Percentiles rank a stretch among this genome's conserved stretches.
Conservation (phyloP, 2,888 invertebrate species). For the Lacanobia wlatinum region DNA sequence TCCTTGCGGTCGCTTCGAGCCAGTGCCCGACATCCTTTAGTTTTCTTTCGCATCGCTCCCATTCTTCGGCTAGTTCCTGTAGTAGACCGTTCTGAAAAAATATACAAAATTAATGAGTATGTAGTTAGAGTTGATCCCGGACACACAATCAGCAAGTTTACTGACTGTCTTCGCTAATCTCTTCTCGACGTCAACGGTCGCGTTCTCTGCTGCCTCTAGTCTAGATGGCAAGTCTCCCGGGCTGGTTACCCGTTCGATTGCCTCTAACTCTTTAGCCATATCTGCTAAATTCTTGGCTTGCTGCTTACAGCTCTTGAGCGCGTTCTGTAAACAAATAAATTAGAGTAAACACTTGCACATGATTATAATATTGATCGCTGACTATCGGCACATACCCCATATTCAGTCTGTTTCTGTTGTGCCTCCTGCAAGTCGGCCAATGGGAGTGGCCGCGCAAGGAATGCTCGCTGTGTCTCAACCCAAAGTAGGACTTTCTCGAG, state of each 20-base stretch:
- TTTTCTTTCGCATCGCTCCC: conserved; percentile 98
- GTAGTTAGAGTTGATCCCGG: background rate
- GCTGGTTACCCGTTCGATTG: conserved; percentile 95
- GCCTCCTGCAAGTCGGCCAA: conserved; percentile 95
- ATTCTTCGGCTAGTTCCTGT: conserved; percentile 98
- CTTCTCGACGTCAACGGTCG: conserved; percentile 96
- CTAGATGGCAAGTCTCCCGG: conserved; percentile 96
- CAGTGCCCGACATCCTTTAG: conserved; percentile 97
- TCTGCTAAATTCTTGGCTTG: conserved; percentile 97
- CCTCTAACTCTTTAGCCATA: conserved; percentile 97
- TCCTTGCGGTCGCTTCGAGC: conserved; percentile 96
- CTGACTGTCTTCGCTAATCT: conserved; percentile 96
- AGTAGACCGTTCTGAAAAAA: conserved; percentile 94
- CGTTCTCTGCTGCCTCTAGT: conserved; percentile 96
- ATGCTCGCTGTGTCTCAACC: conserved; percentile 95
- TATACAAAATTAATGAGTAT: conserved; percentile 39
- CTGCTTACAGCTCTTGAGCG: conserved; percentile 97
- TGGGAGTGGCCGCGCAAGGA: conserved; percentile 94
- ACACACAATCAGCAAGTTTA: conserved; percentile 53
- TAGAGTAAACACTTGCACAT: conserved; percentile 29
- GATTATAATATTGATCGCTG: background rate
- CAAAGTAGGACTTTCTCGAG: conserved; percentile 95
- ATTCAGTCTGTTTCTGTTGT: conserved; percentile 96
- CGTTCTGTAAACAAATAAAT: conserved; percentile 90
- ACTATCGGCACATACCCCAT: conserved; percentile 91